These are phyloP conservation scores for Saccostrea echinata DNA, from an alignment of 1,140 invertebrate species.

Conservation along the genomic window DNA sequence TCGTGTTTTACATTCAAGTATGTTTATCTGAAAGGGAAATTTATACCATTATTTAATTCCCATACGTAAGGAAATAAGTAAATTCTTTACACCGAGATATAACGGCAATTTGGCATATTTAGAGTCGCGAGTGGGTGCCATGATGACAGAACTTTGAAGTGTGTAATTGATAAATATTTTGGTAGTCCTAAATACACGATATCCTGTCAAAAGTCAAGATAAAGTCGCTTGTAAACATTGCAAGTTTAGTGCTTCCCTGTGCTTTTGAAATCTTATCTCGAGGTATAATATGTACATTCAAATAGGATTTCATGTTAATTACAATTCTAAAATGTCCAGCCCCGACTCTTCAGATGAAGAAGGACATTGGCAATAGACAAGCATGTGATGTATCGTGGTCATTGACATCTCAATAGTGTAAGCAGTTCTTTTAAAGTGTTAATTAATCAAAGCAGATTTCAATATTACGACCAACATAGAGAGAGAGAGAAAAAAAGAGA, in stretches of 20 bases:
- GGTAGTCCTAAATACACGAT: constrained; percentile 6
- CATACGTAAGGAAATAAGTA: not conserved
- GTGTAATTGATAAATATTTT: constrained; percentile 38
- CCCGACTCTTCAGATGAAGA: not conserved
- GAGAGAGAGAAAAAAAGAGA: too few species aligned
- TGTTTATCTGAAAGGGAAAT: too few species aligned
- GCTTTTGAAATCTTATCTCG: constrained; percentile 12
- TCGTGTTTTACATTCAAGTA: too few species aligned
- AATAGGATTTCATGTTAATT: constrained; percentile 21
- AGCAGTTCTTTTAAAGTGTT: too few species aligned
- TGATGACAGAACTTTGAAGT: constrained; percentile 6
- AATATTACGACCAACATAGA: too few species aligned
- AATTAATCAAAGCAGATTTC: too few species aligned
- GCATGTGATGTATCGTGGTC: not conserved
- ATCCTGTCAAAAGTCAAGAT: constrained; percentile 27
- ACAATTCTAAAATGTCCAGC: not conserved
- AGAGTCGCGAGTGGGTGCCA: not conserved
- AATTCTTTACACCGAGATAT: not conserved
- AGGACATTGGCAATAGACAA: not conserved
- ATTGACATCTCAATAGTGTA: not conserved
- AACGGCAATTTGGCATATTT: not conserved
- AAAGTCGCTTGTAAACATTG: not conserved
- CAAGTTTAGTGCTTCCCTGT: not conserved
- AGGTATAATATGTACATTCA: not conserved
- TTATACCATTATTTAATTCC: too few species aligned